A percentile compares a stretch with the other conserved stretches of the same genome.
Conservation (phyloP, 2,888 invertebrate species). For the Ectemnius cavifrons region DNA sequence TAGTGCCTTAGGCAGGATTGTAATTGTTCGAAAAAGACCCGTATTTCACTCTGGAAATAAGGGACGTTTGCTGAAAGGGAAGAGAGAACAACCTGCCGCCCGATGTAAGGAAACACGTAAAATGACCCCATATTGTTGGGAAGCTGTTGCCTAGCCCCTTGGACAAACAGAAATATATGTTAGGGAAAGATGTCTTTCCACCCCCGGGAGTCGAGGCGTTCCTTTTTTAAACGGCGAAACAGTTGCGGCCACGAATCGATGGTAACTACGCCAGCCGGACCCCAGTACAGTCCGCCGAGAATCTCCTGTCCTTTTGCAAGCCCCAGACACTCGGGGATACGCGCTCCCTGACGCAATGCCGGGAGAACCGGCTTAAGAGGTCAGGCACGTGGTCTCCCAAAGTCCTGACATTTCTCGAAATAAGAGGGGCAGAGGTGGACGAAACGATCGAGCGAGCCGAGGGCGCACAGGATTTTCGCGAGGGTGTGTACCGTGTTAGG, state of each 20-base stretch:
- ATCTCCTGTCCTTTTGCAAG: conserved; percentile 35
- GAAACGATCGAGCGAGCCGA: not conserved
- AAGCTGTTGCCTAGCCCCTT: conserved; percentile 67
- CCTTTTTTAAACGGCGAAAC: conserved; percentile 76
- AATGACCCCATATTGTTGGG: conserved; percentile 69
- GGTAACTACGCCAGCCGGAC: conserved; percentile 77
- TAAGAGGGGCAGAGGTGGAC: conserved; percentile 21
- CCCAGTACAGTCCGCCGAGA: conserved; percentile 72
- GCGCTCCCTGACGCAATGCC: not conserved
- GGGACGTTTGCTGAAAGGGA: conserved; percentile 17
- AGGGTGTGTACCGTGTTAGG: conserved; percentile 73
- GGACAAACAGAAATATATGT: conserved; percentile 76
- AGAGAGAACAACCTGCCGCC: conserved; percentile 42
- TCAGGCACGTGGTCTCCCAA: not conserved
- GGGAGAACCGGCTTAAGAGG: not conserved
- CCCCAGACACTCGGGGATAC: not conserved
- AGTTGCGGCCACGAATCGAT: conserved; percentile 78
- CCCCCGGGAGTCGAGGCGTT: conserved; percentile 69
- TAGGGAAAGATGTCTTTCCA: conserved; percentile 73
- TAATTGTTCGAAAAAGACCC: no score
- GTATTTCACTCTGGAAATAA: no score
- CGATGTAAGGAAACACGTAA: conserved; percentile 59
- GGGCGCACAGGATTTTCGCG: conserved; percentile 61
- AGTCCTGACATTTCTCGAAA: conserved; percentile 2
- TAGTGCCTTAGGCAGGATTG: no score